Percentiles rank a stretch among this genome's conserved stretches.
Conservation (phyloP, 2,888 invertebrate species). For the Caenorhabditis sp. region DNA sequence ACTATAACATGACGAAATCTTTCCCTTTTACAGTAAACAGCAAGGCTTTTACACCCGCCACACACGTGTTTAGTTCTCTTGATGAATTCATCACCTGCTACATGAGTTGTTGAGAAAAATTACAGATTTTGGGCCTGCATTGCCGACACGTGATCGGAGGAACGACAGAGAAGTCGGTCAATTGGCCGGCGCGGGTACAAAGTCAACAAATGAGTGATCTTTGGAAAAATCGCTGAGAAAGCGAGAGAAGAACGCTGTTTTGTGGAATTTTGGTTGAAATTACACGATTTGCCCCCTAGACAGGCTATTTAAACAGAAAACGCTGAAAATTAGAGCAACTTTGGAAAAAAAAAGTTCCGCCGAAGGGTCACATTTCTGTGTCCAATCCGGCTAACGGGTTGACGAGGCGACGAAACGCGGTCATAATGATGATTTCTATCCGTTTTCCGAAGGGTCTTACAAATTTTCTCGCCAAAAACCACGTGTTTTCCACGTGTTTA, state of each 20-base stretch:
- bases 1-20: too few species aligned
- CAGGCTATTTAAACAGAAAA: background rate
- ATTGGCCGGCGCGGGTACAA: background rate
- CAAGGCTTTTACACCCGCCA: too few species aligned
- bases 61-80: too few species aligned
- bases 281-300: too few species aligned
- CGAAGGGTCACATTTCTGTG: background rate
- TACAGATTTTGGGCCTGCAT: too few species aligned
- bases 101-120: too few species aligned
- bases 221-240: background rate
- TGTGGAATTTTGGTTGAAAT: too few species aligned
- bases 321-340: background rate
- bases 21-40: too few species aligned
- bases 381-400: background rate
- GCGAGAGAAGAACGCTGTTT: too few species aligned
- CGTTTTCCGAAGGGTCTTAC: slow-evolving; percentile 15
- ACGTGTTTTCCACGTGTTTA: slow-evolving; percentile 32
- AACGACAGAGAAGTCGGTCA: background rate
- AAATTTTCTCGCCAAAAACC: background rate
- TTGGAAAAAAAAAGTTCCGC: background rate
- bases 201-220: slow-evolving; percentile 1
- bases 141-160: slow-evolving; percentile 16
- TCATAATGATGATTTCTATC: slow-evolving; percentile 22
- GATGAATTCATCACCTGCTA: too few species aligned
- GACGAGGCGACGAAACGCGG: slow-evolving; percentile 14